Evolutionary conservation across 1,140 invertebrate species (phyloP).

Genomic region (Neodiprion virginianus): DNA sequence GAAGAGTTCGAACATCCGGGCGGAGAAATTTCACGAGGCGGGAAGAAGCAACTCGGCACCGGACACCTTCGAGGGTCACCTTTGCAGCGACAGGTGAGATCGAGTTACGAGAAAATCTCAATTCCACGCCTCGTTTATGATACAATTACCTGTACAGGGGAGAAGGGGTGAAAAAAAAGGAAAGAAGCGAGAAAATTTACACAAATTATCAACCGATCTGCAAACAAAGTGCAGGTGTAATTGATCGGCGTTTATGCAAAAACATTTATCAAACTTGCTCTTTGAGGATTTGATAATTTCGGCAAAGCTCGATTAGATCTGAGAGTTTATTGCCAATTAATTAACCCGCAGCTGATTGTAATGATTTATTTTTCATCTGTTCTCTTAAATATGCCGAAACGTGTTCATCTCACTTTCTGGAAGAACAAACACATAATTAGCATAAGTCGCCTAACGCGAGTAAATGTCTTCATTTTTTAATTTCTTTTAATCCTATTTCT

Average conservation of each 20-base stretch:
- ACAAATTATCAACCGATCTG: not conserved
- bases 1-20: slow-evolving; percentile 34
- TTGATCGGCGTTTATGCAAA: not conserved
- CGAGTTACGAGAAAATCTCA: not conserved
- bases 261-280: no score
- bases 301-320: no score
- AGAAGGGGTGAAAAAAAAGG: not conserved
- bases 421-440: no score
- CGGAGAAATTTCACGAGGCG: slow-evolving; percentile 54
- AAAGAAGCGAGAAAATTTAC: not conserved
- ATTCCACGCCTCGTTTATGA: slow-evolving; percentile 12
- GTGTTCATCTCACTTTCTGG: no score
- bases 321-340: no score
- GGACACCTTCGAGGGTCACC: slow-evolving; percentile 70
- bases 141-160: not conserved
- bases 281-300: no score
- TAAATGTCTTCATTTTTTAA: no score
- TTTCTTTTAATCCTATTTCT: no score
- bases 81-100: slow-evolving; percentile 54
- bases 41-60: slow-evolving; percentile 78
- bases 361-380: no score
- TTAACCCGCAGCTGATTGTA: no score
- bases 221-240: not conserved
- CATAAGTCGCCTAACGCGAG: no score
- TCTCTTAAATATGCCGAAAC: no score